Conservation (phyloP, 2,888 invertebrate species). For the Scaptomyza cyrtandrae region DNA sequence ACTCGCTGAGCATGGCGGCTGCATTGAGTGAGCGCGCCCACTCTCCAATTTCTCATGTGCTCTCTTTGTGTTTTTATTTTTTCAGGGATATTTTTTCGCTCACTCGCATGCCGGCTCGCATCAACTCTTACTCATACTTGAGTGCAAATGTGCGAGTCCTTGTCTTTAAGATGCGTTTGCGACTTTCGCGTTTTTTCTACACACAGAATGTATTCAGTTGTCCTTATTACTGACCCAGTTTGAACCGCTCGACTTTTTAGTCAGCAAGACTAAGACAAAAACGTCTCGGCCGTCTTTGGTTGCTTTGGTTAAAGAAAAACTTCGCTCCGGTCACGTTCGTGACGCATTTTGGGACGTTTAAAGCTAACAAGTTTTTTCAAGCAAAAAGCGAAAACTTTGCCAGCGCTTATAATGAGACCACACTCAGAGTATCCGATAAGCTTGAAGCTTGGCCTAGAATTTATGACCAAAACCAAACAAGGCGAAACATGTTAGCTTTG, state of each 20-base stretch:
- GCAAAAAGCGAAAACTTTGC: slow-evolving; percentile 47
- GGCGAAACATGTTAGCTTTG: neutral
- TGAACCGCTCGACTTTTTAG: slow-evolving; percentile 37
- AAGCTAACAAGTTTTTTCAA: slow-evolving; percentile 43
- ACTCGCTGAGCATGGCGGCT: slow-evolving; percentile 35
- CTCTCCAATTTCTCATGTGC: neutral
- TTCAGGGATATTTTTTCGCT: slow-evolving; percentile 36
- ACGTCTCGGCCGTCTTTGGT: slow-evolving; percentile 14
- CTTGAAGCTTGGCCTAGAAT: slow-evolving; percentile 34
- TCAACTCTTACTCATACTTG: slow-evolving; percentile 9
- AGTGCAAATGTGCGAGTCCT: slow-evolving; percentile 47
- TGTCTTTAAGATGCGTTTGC: slow-evolving; percentile 49
- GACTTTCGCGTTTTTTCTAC: slow-evolving; percentile 44
- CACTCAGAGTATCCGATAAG: slow-evolving; percentile 29
- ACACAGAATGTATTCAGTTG: slow-evolving; percentile 41
- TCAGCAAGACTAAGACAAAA: slow-evolving; percentile 33
- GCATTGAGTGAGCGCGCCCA: slow-evolving; percentile 27
- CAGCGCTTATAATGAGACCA: slow-evolving; percentile 35
- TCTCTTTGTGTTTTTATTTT: neutral
- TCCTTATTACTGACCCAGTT: slow-evolving; percentile 66
- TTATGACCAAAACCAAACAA: slow-evolving; percentile 29
- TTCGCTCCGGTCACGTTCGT: slow-evolving; percentile 55
- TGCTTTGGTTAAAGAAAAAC: slow-evolving; percentile 45
- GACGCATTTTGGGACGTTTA: slow-evolving; percentile 46
- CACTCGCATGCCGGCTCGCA: slow-evolving; percentile 18